A percentile compares a stretch with the other conserved stretches of the same genome.
phyloP scores from a whole-genome alignment of 2,888 invertebrate genomes.

The Synergus laeviventris region DNA sequence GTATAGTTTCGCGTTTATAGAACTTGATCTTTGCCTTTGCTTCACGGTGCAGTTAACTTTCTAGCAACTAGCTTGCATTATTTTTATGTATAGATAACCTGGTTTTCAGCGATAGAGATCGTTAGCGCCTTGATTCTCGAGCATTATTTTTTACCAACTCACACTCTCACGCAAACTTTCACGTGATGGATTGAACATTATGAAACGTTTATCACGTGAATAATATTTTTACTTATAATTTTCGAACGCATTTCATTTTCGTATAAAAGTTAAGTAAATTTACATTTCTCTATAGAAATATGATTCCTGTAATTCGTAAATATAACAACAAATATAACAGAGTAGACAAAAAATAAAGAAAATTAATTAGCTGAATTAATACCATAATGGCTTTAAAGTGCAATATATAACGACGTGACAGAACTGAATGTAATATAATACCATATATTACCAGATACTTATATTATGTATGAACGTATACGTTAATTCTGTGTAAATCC shows the following conservation, averaged over 20 bases:
- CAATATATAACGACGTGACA: slow-evolving; percentile 1
- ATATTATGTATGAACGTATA: slow-evolving; percentile 16
- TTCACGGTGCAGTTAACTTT: slow-evolving; percentile 51
- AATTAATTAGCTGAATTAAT: no score
- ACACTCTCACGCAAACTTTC: slow-evolving; percentile 17
- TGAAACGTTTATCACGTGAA: background rate
- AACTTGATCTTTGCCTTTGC: slow-evolving; percentile 53
- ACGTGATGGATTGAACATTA: slow-evolving; percentile 27
- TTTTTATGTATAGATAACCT: slow-evolving; percentile 33
- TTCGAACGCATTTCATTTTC: no score
- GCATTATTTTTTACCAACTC: slow-evolving; percentile 7
- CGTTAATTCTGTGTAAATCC: slow-evolving; percentile 45
- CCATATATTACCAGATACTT: slow-evolving; percentile 39
- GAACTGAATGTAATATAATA: background rate
- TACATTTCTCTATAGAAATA: no score
- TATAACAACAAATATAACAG: no score
- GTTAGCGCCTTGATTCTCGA: slow-evolving; percentile 24
- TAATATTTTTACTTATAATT: background rate
- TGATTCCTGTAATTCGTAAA: no score
- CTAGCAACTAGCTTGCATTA: slow-evolving; percentile 44
- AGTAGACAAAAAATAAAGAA: no score
- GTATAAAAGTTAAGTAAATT: no score
- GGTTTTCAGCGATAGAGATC: slow-evolving; percentile 28
- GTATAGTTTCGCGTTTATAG: slow-evolving; percentile 43
- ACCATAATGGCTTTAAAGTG: background rate